A percentile compares a stretch with the other conserved stretches of the same genome.
Conservation (phyloP, 1,140 invertebrate species). For the Delia radicum region DNA sequence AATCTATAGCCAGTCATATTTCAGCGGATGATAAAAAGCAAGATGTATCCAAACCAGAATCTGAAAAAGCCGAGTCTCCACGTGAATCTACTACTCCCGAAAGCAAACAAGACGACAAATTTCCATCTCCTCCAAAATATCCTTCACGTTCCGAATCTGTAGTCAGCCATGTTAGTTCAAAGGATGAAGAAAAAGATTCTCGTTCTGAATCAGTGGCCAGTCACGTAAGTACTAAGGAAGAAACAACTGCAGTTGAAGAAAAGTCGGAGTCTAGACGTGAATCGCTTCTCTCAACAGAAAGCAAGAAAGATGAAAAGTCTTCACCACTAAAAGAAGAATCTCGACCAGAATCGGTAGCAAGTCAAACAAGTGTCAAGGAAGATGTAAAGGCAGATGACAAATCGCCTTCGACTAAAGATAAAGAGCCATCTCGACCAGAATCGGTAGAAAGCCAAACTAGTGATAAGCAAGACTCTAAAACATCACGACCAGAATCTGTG, state of each 20-base stretch:
- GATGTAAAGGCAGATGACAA: slow-evolving; percentile 30
- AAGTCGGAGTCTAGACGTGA: not conserved
- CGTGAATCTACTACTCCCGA: slow-evolving; percentile 10
- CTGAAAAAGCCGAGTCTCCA: not conserved
- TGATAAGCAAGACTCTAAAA: not conserved
- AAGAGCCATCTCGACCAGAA: slow-evolving; percentile 6
- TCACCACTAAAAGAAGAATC: slow-evolving; percentile 15
- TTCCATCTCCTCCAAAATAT: not conserved
- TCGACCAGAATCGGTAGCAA: slow-evolving; percentile 35
- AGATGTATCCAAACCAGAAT: not conserved
- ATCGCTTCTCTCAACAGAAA: not conserved
- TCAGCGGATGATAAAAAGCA: not conserved
- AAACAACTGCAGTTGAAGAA: not conserved
- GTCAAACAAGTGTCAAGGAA: not conserved
- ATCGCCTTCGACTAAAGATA: slow-evolving; percentile 8
- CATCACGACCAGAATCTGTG: slow-evolving; percentile 9
- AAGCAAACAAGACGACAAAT: slow-evolving; percentile 32
- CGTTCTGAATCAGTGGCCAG: not conserved
- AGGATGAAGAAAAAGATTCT: slow-evolving; percentile 2
- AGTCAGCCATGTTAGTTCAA: not conserved
- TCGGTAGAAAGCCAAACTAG: not conserved
- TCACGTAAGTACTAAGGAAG: not conserved
- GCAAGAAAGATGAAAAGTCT: not conserved
- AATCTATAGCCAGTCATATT: slow-evolving; percentile 31
- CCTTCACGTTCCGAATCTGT: slow-evolving; percentile 37